phyloP scores from a whole-genome alignment of 2,888 invertebrate genomes.

The Mythimna albipuncta region DNA sequence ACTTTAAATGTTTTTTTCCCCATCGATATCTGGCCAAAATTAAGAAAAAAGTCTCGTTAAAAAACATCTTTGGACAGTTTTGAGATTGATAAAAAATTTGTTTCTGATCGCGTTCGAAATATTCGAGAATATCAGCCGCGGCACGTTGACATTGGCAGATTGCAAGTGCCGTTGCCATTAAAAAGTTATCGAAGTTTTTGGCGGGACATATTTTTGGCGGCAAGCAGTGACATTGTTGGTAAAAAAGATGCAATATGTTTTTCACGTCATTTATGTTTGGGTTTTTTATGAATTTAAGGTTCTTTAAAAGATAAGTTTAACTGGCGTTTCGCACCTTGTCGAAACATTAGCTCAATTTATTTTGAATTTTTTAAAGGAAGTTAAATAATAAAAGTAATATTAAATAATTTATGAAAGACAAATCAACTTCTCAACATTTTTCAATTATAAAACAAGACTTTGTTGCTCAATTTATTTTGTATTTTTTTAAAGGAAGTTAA shows the following conservation, averaged over 20 bases:
- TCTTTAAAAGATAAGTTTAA: conserved; percentile 33
- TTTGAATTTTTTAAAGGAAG: not conserved
- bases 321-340: conserved; percentile 37
- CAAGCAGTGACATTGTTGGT: conserved; percentile 26
- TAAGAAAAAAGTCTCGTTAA: conserved; percentile 70
- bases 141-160: conserved; percentile 59
- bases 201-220: conserved; percentile 38
- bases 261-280: conserved; percentile 12
- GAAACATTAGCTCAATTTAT: conserved; percentile 17
- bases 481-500: too few species aligned
- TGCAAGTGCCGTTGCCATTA: conserved; percentile 50
- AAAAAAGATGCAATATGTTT: conserved; percentile 29
- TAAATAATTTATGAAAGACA: not conserved
- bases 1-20: conserved; percentile 66
- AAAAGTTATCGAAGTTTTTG: conserved; percentile 55
- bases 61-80: conserved; percentile 75
- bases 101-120: conserved; percentile 59
- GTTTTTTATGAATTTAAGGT: conserved; percentile 21
- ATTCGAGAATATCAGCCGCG: conserved; percentile 49
- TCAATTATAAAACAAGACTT: too few species aligned
- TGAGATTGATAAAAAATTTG: conserved; percentile 69
- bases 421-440: too few species aligned
- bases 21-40: conserved; percentile 77
- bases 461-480: too few species aligned
- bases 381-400: not conserved